Conservation (phyloP, 2,888 invertebrate species). For the Caenorhabditis sp. region DNA sequence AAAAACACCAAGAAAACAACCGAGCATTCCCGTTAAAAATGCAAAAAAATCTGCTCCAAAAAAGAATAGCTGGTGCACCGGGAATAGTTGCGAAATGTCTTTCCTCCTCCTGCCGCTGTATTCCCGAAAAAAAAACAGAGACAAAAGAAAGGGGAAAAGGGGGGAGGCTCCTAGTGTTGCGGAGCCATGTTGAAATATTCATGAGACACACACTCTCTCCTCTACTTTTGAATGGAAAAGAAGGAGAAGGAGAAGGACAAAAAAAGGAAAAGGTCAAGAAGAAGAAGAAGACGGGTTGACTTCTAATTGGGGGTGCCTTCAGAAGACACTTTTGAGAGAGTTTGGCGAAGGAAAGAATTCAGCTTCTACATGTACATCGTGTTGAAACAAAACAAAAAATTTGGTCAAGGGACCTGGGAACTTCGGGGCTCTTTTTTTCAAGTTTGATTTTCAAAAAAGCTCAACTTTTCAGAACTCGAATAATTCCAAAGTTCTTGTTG, state of each 20-base stretch:
- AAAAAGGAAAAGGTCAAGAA: slow-evolving; percentile 37
- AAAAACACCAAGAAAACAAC: slow-evolving; percentile 22
- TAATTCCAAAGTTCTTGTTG: too few relatives aligned
- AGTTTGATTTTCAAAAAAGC: too few relatives aligned
- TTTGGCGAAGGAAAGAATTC: slow-evolving; percentile 8
- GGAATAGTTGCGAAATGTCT: slow-evolving; percentile 16
- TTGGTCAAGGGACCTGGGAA: too few relatives aligned
- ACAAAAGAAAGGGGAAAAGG: background rate
- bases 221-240: background rate
- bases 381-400: too few relatives aligned
- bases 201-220: slow-evolving; percentile 14
- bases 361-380: too few relatives aligned
- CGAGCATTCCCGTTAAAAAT: too few relatives aligned
- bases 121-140: slow-evolving; percentile 2
- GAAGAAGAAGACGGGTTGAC: slow-evolving; percentile 41
- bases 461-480: too few relatives aligned
- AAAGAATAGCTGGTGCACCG: background rate
- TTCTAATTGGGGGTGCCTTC: slow-evolving; percentile 23
- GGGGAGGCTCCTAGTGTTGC: background rate
- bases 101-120: background rate
- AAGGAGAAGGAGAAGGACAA: background rate
- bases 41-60: background rate
- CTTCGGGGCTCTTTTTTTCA: too few relatives aligned
- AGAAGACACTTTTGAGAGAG: background rate
- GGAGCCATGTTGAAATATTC: slow-evolving; percentile 35